A percentile compares a stretch with the other conserved stretches of the same genome.
Conservation (phyloP, 1,140 invertebrate genomes). For the Tetramorium simillimum region DNA sequence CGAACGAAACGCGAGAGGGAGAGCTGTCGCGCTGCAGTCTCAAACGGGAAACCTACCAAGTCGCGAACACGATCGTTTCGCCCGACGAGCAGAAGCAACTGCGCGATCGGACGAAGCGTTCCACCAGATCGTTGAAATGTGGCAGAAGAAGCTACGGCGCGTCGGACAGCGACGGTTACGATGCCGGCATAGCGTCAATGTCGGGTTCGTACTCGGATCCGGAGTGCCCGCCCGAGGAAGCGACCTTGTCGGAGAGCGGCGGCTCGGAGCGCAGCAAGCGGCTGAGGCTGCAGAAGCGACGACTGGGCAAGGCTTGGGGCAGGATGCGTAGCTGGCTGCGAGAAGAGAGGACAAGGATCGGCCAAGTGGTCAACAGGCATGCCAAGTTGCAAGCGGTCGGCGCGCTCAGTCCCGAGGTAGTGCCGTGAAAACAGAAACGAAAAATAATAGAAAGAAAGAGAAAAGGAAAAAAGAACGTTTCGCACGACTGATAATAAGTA, state of each 20-base stretch:
- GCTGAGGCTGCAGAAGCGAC: conserved; percentile 83
- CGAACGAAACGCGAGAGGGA: conserved; percentile 9
- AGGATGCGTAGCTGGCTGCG: conserved; percentile 86
- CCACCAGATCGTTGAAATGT: conserved; percentile 60
- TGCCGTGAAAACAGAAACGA: not conserved
- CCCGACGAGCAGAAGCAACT: not conserved
- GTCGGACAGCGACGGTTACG: conserved; percentile 56
- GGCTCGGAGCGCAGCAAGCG: conserved; percentile 21
- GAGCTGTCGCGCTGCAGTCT: not conserved
- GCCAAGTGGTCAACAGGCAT: conserved; percentile 85
- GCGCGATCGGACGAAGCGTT: conserved; percentile 33
- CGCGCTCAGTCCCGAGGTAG: conserved; percentile 62
- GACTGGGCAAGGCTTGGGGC: conserved; percentile 85
- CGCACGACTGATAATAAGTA: not conserved
- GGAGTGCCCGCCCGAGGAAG: conserved; percentile 61
- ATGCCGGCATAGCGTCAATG: conserved; percentile 57
- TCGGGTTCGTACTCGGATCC: conserved; percentile 73
- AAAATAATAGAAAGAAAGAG: not conserved
- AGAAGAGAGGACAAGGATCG: conserved; percentile 84
- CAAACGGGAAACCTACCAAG: not conserved
- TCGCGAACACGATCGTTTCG: not conserved
- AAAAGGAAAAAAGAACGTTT: not conserved
- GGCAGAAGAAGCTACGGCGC: conserved; percentile 54
- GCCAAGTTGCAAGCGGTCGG: conserved; percentile 84
- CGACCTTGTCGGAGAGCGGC: conserved; percentile 52